These are phyloP conservation scores for Acholoe squamosa DNA, from an alignment of 2,888 invertebrate genomes.

Conservation along the genomic window DNA sequence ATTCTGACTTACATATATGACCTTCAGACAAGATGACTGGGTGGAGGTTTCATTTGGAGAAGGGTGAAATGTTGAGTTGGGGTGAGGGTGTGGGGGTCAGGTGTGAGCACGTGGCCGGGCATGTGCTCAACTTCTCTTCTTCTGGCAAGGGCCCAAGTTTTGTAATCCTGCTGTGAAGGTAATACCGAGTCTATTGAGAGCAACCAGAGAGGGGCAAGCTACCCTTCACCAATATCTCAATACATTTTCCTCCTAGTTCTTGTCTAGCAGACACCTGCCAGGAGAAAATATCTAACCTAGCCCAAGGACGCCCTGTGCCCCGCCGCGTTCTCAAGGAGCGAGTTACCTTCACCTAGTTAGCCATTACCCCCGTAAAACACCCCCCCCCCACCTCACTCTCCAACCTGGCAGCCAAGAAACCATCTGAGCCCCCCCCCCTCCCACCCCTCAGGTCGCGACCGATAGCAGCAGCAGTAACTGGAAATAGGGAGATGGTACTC, in stretches of 20 bases:
- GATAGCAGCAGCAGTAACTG: neutral
- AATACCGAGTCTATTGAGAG: too few relatives aligned
- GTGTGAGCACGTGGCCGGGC: neutral
- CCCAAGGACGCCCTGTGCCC: neutral
- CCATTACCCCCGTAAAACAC: neutral
- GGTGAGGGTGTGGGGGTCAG: too few relatives aligned
- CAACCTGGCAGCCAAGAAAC: neutral
- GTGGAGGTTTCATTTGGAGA: too few relatives aligned
- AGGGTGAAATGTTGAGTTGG: too few relatives aligned
- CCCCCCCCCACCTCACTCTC: neutral
- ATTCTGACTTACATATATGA: too few relatives aligned
- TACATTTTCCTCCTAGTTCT: neutral
- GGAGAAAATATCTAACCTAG: neutral
- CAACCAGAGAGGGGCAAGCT: too few relatives aligned
- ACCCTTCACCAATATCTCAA: neutral
- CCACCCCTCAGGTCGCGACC: neutral
- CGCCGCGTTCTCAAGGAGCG: neutral
- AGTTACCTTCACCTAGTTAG: neutral
- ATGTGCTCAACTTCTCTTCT: neutral
- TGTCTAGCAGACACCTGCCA: neutral
- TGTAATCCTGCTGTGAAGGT: too few relatives aligned
- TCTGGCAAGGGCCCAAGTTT: too few relatives aligned
- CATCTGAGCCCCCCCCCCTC: neutral
- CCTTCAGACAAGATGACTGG: too few relatives aligned
- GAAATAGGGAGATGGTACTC: conserved; percentile 6